Base-by-base conservation (phyloP, 2,888 invertebrate species). In the Noctua janthina region DNA sequence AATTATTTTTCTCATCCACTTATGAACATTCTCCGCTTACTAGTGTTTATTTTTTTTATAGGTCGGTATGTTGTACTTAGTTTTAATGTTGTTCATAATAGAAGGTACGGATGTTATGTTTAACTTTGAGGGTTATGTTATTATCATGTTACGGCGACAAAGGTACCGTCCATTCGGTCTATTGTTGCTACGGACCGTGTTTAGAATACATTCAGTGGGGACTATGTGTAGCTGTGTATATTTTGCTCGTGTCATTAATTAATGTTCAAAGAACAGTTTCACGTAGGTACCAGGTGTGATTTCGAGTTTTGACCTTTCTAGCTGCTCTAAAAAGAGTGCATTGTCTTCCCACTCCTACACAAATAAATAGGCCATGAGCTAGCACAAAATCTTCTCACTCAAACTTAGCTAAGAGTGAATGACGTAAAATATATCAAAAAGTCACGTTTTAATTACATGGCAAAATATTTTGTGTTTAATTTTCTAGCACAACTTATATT, bases 21-120 rank as follows among this genome's bases (percentile, higher is more conserved):
- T 74, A 29, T n/a, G 81, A 81, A 83, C 73, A 70, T 74, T 86
- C 73, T 76, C 70, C 29, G 67, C 62, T 85, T 76, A 76, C 66
- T 49, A 17, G 51, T 46, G 72, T 74, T 73, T 85, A 76, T 43
- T 62, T 35, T 64, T 43, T 49, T 39, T 17, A n/a, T 29, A 68
- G 23, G 23, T 39, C 54, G 10, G 20, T 46, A 43, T 62, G 17
- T 46, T 62, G 17, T 46, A 54, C 74, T 76, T 46, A 54, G 71
- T 81, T 29, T 39, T 69, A 11, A 56, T 81, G 35, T 56, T 49
- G 49, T 59, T 39, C 39, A 54, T 66, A 17, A 68, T 68, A 68
- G 39, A 43, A n/a, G 46, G 20, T 20, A 20, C 78, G 83, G 87
- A 84, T 84, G 87, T 86, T 72, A 67, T 78, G 87, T 82, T 82